Base-by-base conservation (phyloP, 2,888 invertebrate species). In the Himalopsyche japonica region DNA sequence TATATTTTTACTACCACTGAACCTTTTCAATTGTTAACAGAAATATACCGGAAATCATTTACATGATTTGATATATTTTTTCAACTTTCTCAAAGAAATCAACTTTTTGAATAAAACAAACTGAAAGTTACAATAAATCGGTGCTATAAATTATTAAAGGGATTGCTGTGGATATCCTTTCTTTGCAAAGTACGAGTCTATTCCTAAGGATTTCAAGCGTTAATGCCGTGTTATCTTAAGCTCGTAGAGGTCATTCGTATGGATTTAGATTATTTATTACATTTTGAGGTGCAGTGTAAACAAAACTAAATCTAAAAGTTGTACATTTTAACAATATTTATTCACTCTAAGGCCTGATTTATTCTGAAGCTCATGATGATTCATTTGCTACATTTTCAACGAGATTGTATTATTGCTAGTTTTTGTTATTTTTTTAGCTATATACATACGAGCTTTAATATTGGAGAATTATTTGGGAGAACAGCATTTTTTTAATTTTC, bases 161-260 rank as follows among this genome's bases (percentile, higher is more conserved):
- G 70, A 70, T 70, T 70, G 70, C 70, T 70, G 27, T 70, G 2
- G 20, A 70, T 30, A 70, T 27, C 70, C n/a, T 30, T 70, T 70
- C 27, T 24, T 27, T 70, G 70, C 70, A 70, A 70, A 70, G 30
- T 70, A 27, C 70, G 70, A 70, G 27, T 70, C 70, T 70, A 70
- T 70, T 70, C 27, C 30, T 27, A 30, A 27, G 27, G 70, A 70
- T 27, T 70, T 70, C 70, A 30, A 43, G 37, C 77, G 48, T 76
- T 79, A 83, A 86, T 79, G 64, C 64, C 64, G 64, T 82, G 85
- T 86, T 86, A 86, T 86, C 86, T 84, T 76, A 82, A 86, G 85
- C 83, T 84, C 47, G 70, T 48, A 80, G 83, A 82, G 85, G 82
- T 85, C 85, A 84, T 85, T 81, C 84, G 47, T 37, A 20, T 70